Base-by-base conservation (phyloP, 2,888 invertebrate species). In the Dryocosmus kuriphilus region DNA sequence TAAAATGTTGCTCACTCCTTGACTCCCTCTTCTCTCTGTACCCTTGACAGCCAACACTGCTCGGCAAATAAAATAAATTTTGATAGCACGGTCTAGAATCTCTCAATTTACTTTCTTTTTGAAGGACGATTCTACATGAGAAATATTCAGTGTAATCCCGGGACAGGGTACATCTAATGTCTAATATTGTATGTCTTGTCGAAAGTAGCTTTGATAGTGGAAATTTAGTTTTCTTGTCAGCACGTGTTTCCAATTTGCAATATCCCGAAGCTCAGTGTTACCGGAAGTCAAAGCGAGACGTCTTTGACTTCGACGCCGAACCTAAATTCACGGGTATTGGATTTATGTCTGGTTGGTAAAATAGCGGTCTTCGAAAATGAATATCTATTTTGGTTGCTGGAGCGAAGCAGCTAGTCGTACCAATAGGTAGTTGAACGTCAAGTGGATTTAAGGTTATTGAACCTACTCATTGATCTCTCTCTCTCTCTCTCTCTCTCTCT, bases 381-480 rank as follows among this genome's bases (percentile, higher is more conserved):
- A 86, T 86, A 86, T 89, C 88, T 90, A 89, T 90, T 89, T 89
- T 88, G 83, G 87, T 85, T 86, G 87, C 81, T 83, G 85, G 86
- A 85, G 84, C 85, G 83, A 85, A 77, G 86, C 86, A 87, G 84
- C 85, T 85, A 82, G 84, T 86, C 85, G 86, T 84, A 81, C 79
- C 82, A 78, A 82, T 84, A 83, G 85, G 79, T 85, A 82, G 83
- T 83, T 82, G 83, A 81, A 84, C 87, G 87, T 88, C 88, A 85
- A 89, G 88, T 90, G 88, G 90, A 90, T 90, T 90, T 89, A 88
- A 89, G 90, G 90, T 90, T 89, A 89, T 89, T 89, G 89, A 91
- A 90, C 90, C 86, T 87, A 85, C 85, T 88, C 90, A 90, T 90
- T 90, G 90, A 91, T 90, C 88, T 86, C 82, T 35, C 24, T 22